Evolutionary conservation across 2,888 invertebrate species (phyloP).

Genomic region (Drosophila mimetica): DNA sequence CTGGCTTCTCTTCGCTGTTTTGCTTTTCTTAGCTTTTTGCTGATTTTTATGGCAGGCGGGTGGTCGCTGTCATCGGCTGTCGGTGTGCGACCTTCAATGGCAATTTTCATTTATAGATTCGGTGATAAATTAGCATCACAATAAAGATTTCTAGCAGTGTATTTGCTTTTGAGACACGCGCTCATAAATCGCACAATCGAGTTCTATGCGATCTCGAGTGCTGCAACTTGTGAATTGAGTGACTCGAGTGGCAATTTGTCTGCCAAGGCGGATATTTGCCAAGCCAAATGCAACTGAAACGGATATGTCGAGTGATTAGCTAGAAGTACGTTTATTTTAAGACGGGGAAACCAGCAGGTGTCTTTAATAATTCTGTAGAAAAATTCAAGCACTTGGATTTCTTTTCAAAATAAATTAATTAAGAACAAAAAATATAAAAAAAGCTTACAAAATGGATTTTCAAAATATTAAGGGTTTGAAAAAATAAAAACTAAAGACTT

Average conservation of each 20-base stretch:
- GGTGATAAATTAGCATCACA: constrained; percentile 61
- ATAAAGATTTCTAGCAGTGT: constrained; percentile 46
- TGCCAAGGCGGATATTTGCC: constrained; percentile 39
- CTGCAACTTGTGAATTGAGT: constrained; percentile 38
- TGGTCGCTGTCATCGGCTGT: constrained; percentile 16
- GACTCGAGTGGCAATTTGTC: constrained; percentile 46
- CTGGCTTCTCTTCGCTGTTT: constrained; percentile 20
- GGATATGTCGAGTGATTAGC: constrained; percentile 37
- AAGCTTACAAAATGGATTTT: too few species aligned
- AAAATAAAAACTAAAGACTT: too few species aligned
- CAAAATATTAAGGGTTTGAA: too few species aligned
- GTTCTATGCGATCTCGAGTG: constrained; percentile 49
- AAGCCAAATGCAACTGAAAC: constrained; percentile 30
- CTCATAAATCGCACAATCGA: constrained; percentile 48
- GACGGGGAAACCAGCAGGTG: constrained; percentile 6
- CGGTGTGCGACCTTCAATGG: constrained; percentile 53
- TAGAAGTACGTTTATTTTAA: background rate
- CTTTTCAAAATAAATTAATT: too few species aligned
- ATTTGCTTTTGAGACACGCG: constrained; percentile 14
- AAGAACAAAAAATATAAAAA: background rate
- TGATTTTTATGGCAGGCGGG: constrained; percentile 32
- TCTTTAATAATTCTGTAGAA: constrained; percentile 10
- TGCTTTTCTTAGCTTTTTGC: constrained; percentile 4
- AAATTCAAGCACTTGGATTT: too few species aligned
- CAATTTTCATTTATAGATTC: constrained; percentile 59